These are phyloP conservation scores for Aleiodes sp. DNA, from an alignment of 1,140 invertebrate genomes.

Conservation along the genomic window DNA sequence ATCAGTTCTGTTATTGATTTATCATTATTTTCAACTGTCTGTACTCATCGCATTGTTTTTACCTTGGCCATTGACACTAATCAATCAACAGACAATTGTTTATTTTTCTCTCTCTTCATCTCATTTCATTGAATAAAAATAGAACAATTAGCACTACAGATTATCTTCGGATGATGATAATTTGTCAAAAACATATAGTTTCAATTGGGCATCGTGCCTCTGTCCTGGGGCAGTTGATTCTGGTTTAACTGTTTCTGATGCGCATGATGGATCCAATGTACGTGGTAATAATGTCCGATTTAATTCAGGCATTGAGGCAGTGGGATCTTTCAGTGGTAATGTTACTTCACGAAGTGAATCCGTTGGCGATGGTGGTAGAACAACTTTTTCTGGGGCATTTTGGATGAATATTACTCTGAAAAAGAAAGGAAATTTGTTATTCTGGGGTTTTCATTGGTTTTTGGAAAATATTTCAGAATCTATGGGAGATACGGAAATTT, in stretches of 20 bases:
- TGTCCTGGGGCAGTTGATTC: constrained; percentile 47
- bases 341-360: constrained; percentile 56
- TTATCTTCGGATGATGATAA: constrained; percentile 57
- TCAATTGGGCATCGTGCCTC: constrained; percentile 55
- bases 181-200: constrained; percentile 60
- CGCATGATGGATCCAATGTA: constrained; percentile 53
- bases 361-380: constrained; percentile 68
- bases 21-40: background rate
- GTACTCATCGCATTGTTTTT: too few species aligned
- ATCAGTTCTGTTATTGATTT: background rate
- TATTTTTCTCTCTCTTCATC: background rate
- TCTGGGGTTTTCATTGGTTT: too few species aligned
- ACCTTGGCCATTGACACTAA: background rate
- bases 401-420: constrained; percentile 88
- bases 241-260: constrained; percentile 52
- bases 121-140: background rate
- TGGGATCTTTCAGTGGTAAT: constrained; percentile 55
- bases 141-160: constrained; percentile 45
- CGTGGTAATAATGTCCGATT: constrained; percentile 53
- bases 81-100: background rate
- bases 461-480: too few species aligned
- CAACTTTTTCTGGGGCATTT: constrained; percentile 83
- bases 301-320: constrained; percentile 55
- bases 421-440: too few species aligned
- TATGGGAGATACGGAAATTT: too few species aligned